Base-by-base conservation (phyloP, 2,888 invertebrate genomes). In the Lasioglossum zephyrum region DNA sequence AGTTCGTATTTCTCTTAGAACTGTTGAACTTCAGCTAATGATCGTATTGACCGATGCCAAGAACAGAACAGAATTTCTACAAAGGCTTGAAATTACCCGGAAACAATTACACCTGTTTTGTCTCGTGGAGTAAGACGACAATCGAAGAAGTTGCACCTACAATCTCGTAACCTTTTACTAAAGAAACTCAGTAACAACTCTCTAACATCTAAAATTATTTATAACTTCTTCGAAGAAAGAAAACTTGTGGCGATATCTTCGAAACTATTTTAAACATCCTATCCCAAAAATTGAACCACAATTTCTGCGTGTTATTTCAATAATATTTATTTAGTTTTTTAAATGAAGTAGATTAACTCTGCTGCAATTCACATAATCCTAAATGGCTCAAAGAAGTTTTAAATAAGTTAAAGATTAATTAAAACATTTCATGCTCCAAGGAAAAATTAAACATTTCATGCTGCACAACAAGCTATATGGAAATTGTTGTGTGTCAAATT, bases 21-120 rank as follows among this genome's bases (percentile, higher is more conserved):
- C 69, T 41, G 69, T 69, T 39, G 69, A 69, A 69, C 69, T 69
- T 69, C 22, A 36, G 39, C 22, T 69, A 41, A 36, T 69, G 69
- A 69, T 69, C 69, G 39, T 69, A 69, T 41, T 69, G 69, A 69
- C 69, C 69, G 36, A 69, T 69, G 69, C 39, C n/a, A 36, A 41
- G 69, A 39, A 69, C 69, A 69, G 69, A 39, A 41, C 39, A 39
- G 69, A 69, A 69, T 69, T 41, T 39, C 66, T 18, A 69, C 22
- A 41, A 36, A 69, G 39, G 22, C 39, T 39, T 13, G 22, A 39
- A 69, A 69, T 69, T 11, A 22, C 18, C 69, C 36, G 69, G 39
- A 69, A 69, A 18, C 69, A 69, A 69, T 39, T 69, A 69, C 36
- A 39, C 9, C 22, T 9, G 36, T 69, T 69, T 39, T n/a, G 69